Evolutionary conservation across 1,140 invertebrate genomes (phyloP).

Genomic region (Andrena cerasifolii): DNA sequence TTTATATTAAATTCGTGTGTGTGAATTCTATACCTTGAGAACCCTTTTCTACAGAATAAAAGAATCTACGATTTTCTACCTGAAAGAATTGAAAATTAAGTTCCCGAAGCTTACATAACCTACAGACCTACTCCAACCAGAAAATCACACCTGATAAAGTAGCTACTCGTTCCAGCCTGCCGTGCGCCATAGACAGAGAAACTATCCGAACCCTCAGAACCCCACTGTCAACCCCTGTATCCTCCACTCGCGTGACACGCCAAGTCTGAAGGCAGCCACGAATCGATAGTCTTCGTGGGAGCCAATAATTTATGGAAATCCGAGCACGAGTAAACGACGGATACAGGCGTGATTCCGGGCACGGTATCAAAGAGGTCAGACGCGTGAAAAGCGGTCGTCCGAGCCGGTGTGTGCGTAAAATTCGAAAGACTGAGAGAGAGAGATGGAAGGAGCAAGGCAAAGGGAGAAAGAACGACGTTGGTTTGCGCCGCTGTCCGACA

Average conservation of each 20-base stretch:
- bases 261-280: not conserved
- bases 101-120: too few species aligned
- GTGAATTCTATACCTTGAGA: too few species aligned
- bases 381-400: slow-evolving; percentile 44
- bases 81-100: too few species aligned
- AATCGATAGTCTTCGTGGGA: slow-evolving; percentile 33
- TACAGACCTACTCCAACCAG: too few species aligned
- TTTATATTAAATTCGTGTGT: too few species aligned
- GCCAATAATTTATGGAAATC: slow-evolving; percentile 47
- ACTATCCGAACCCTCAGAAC: too few species aligned
- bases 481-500: slow-evolving; percentile 54
- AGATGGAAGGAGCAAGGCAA: not conserved
- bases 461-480: slow-evolving; percentile 5
- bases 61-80: too few species aligned
- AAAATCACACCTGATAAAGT: too few species aligned
- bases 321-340: slow-evolving; percentile 31
- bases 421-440: not conserved
- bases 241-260: not conserved
- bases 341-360: slow-evolving; percentile 29
- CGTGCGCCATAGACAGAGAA: too few species aligned
- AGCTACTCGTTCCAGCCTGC: too few species aligned
- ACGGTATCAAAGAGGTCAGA: slow-evolving; percentile 47
- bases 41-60: too few species aligned
- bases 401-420: not conserved
- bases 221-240: not conserved